Evolutionary conservation across 2,888 invertebrate species (phyloP).

Genomic region (Limnephilus marmoratus): DNA sequence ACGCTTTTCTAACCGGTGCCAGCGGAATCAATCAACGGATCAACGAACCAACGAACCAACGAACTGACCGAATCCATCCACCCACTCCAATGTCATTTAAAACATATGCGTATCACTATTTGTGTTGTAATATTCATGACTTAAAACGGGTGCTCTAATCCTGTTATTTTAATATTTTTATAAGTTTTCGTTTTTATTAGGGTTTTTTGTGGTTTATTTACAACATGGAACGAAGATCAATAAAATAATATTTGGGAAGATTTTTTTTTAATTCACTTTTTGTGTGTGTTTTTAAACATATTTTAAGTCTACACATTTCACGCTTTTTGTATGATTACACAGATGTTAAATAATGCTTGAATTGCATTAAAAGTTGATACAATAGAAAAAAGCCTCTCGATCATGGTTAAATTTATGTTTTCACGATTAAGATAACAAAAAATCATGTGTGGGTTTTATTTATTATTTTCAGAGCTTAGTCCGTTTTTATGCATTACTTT

Average conservation of each 20-base stretch:
- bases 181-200: background rate
- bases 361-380: background rate
- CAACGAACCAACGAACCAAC: conserved; percentile 33
- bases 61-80: conserved; percentile 2
- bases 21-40: conserved; percentile 31
- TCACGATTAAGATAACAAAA: background rate
- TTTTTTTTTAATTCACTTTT: background rate
- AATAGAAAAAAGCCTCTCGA: background rate
- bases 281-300: background rate
- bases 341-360: background rate
- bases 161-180: background rate
- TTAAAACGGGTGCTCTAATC: background rate
- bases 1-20: background rate
- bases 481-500: background rate
- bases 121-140: background rate
- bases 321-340: background rate
- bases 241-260: background rate
- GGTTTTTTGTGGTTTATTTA: background rate
- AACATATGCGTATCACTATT: background rate
- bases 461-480: background rate
- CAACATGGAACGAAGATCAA: background rate
- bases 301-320: background rate
- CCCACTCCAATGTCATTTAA: background rate
- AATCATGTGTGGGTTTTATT: background rate
- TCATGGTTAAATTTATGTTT: background rate